phyloP scores from a whole-genome alignment of 2,113 vertebrate genomes.

The Xenus cinereus region DNA sequence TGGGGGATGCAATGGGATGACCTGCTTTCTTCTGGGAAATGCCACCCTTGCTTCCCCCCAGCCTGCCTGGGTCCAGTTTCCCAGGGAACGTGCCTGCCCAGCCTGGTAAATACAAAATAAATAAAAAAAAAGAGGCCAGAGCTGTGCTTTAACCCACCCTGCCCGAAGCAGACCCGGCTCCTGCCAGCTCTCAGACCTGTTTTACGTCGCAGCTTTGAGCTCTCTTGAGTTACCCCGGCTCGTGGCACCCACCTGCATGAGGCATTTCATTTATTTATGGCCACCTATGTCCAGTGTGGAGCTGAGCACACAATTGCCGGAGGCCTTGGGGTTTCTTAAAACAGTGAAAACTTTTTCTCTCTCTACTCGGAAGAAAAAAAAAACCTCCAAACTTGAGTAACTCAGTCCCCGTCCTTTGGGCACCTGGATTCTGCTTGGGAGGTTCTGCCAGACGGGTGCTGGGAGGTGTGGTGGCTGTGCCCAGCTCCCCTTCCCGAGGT shows the following conservation, averaged over 20 bases:
- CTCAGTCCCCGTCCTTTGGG: fast-evolving
- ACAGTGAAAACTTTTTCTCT: neutral
- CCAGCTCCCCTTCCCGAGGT: neutral
- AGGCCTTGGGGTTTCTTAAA: neutral
- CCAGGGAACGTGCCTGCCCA: neutral
- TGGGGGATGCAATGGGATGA: neutral
- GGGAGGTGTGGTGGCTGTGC: fast-evolving
- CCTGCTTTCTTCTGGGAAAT: neutral
- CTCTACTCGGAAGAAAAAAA: neutral
- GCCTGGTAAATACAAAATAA: neutral
- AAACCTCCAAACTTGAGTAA: neutral
- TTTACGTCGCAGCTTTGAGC: fast-evolving
- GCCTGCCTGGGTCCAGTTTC: neutral
- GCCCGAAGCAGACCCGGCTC: neutral
- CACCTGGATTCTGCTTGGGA: neutral
- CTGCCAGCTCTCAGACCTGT: fast-evolving
- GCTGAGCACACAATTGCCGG: fast-evolving
- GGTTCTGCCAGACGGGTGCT: neutral
- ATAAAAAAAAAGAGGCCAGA: fast-evolving
- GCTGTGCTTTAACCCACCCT: neutral
- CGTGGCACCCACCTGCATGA: neutral
- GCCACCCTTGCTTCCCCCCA: neutral
- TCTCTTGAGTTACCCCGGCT: fast-evolving
- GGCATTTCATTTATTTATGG: neutral
- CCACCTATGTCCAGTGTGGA: fast-evolving